These are phyloP conservation scores for Lobophora halterata DNA, from an alignment of 2,888 invertebrate genomes.

Conservation along the genomic window DNA sequence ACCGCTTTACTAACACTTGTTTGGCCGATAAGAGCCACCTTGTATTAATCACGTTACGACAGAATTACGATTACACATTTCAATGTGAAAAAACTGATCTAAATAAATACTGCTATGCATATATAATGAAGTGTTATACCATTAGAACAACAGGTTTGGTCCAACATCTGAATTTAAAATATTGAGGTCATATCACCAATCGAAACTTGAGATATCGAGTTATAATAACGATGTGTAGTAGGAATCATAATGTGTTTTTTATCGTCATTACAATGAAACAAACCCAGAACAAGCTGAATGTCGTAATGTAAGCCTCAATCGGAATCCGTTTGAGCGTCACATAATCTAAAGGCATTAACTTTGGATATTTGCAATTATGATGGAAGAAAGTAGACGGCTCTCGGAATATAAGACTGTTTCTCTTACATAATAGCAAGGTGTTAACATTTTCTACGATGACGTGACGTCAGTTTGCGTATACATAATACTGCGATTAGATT, in stretches of 20 bases:
- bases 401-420: slow-evolving; percentile 8
- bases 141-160: too few species aligned
- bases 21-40: slow-evolving; percentile 39
- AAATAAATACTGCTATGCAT: too few species aligned
- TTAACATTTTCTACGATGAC: slow-evolving; percentile 9
- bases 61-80: not conserved
- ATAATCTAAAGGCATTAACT: slow-evolving; percentile 8
- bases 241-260: too few species aligned
- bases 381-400: slow-evolving; percentile 8
- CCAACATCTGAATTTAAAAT: too few species aligned
- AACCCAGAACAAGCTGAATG: not conserved
- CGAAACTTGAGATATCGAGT: too few species aligned
- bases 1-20: slow-evolving; percentile 22
- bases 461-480: not conserved
- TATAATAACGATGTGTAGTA: too few species aligned
- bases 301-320: slow-evolving; percentile 13
- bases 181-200: too few species aligned
- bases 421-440: slow-evolving; percentile 16
- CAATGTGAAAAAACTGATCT: too few species aligned
- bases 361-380: slow-evolving; percentile 15
- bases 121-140: too few species aligned
- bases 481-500: too few species aligned
- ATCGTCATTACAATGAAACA: too few species aligned
- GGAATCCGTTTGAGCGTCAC: slow-evolving; percentile 8
- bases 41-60: slow-evolving; percentile 1